Percentiles rank a stretch among this genome's conserved stretches.
phyloP scores from a whole-genome alignment of 2,888 invertebrate genomes.

The Philaethria dido region DNA sequence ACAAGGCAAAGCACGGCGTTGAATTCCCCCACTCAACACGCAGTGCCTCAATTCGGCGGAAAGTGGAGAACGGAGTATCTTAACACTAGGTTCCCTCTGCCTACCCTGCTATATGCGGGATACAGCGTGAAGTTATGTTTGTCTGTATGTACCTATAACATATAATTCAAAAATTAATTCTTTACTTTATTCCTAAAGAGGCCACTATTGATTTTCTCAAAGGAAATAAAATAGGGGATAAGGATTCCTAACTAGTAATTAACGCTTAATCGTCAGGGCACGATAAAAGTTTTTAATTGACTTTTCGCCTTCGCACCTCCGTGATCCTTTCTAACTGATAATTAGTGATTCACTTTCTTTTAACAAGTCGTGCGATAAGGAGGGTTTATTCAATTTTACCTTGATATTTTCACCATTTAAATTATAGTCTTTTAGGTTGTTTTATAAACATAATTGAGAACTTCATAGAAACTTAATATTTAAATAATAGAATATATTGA shows the following conservation, averaged over 20 bases:
- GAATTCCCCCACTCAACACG: too few species aligned
- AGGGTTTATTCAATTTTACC: slow-evolving; percentile 15
- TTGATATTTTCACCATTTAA: slow-evolving; percentile 2
- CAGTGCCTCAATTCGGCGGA: too few species aligned
- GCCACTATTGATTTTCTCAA: slow-evolving; percentile 13
- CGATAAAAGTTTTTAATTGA: slow-evolving; percentile 71
- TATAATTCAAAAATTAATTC: too few species aligned
- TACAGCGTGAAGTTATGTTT: too few species aligned
- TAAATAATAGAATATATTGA: too few species aligned
- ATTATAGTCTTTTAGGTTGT: not conserved
- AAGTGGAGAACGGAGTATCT: too few species aligned
- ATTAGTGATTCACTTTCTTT: slow-evolving; percentile 53
- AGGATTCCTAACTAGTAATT: slow-evolving; percentile 56
- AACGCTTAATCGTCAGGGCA: slow-evolving; percentile 59
- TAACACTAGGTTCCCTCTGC: too few species aligned
- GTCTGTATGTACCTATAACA: too few species aligned
- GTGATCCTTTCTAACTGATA: slow-evolving; percentile 54
- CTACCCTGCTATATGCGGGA: too few species aligned
- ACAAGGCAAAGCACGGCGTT: too few species aligned
- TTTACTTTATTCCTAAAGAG: not conserved
- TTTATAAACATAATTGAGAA: not conserved
- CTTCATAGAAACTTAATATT: too few species aligned
- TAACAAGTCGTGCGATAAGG: slow-evolving; percentile 35
- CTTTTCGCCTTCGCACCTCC: slow-evolving; percentile 49
- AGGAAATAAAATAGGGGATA: slow-evolving; percentile 49